Evolutionary conservation across 1,140 invertebrate genomes (phyloP), one percentile per base, ranked within the genome.

Genomic region (Pararge aegeria): DNA sequence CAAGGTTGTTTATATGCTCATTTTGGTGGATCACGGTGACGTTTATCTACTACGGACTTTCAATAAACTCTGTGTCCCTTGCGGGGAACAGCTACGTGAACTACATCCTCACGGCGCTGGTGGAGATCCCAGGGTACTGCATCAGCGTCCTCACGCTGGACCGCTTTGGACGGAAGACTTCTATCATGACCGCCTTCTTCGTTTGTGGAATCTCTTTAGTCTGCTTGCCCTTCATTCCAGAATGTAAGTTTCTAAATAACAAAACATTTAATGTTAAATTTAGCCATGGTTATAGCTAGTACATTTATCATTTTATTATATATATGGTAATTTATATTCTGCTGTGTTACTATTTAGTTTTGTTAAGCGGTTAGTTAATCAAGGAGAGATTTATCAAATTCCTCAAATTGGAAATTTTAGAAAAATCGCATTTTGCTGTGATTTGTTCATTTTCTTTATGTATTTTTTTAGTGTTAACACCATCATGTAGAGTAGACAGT

Each of bases 21-120:
- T 93, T 95, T 73, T 95, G 92, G 89, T 96, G 94, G 94, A 91
- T 94, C 10, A 93, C 94, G 0, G 92, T 94, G 63, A 93, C 94
- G 0, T 94, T 96, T 64, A 93, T 96, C 4, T 97, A 96, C 77
- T 97, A 94, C 68, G 94, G 94, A 0, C 69, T 95, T 12, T 93
- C 93, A 1, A 91, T 94, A 30, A 94, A 94, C 64, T 92, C 93
- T 0, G 93, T 93, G 29, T 91, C 93, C 13, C 84, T 95, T 13
- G 93, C 91, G 13, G 94, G 94, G 2, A 92, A 94, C 72, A 91
- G 90, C 49, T 93, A 93, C 69, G 64, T 89, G n/a, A 93, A 92
- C 74, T 93, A 92, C 62, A 90, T 92, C 18, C 78, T 93, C 4
- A 91, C 92, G 5, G 87, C 90, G 3, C 68, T 92, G 9, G 88